A percentile compares a stretch with the other conserved stretches of the same genome.
Conservation (phyloP, 2,888 invertebrate species). For the Abrostola tripartita region DNA sequence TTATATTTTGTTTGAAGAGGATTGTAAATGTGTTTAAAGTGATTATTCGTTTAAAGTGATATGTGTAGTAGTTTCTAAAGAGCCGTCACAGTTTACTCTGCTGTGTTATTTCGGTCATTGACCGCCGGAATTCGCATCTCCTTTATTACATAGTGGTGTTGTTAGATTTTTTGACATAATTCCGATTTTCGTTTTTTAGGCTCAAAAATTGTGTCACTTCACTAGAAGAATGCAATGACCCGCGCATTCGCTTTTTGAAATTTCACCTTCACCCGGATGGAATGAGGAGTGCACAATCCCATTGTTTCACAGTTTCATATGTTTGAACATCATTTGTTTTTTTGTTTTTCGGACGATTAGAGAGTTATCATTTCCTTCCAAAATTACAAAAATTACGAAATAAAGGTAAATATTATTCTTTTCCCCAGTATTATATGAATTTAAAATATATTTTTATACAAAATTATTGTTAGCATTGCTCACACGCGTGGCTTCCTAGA, state of each 20-base stretch:
- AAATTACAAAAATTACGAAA: conserved; percentile 88
- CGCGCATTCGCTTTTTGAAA: conserved; percentile 86
- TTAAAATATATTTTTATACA: conserved; percentile 36
- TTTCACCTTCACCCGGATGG: conserved; percentile 84
- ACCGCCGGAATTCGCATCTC: conserved; percentile 87
- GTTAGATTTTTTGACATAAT: conserved; percentile 75
- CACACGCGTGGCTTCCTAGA: conserved; percentile 82
- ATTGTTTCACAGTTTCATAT: conserved; percentile 88
- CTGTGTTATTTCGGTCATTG: conserved; percentile 89
- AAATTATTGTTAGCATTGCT: conserved; percentile 63
- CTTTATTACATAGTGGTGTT: conserved; percentile 76
- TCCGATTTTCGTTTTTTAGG: conserved; percentile 82
- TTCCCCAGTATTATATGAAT: conserved; percentile 48
- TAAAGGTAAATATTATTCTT: conserved; percentile 84
- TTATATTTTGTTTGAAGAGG: conserved; percentile 71
- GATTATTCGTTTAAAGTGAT: conserved; percentile 79
- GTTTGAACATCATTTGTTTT: conserved; percentile 89
- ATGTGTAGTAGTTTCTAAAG: conserved; percentile 79
- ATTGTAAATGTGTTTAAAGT: conserved; percentile 81
- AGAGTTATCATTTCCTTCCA: conserved; percentile 87
- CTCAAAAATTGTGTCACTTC: conserved; percentile 79
- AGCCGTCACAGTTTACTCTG: conserved; percentile 82
- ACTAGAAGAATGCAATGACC: conserved; percentile 83
- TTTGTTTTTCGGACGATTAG: conserved; percentile 88
- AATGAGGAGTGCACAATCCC: conserved; percentile 87